phyloP scores from a whole-genome alignment of 1,140 invertebrate genomes.

The Lasaia peninsularis region DNA sequence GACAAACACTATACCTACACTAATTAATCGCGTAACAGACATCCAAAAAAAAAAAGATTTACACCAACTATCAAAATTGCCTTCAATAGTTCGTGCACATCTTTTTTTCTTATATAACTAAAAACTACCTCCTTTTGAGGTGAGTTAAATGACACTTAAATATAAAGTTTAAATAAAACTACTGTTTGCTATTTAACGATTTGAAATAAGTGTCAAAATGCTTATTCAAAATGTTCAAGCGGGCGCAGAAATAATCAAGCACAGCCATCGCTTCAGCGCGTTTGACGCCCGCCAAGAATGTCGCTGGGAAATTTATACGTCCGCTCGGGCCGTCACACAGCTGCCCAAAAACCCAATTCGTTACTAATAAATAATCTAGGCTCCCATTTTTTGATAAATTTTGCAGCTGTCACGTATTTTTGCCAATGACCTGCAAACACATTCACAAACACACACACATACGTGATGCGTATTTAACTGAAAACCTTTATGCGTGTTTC shows the following conservation, averaged over 20 bases:
- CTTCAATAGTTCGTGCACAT: too few relatives aligned
- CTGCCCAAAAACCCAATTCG: not conserved
- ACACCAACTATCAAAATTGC: too few relatives aligned
- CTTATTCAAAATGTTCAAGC: not conserved
- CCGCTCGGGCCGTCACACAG: not conserved
- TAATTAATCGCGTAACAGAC: too few relatives aligned
- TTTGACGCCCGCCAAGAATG: not conserved
- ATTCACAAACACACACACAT: too few relatives aligned
- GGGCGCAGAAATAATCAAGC: not conserved
- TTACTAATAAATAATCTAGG: not conserved
- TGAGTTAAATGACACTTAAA: too few relatives aligned
- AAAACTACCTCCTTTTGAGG: too few relatives aligned
- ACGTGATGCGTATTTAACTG: too few relatives aligned
- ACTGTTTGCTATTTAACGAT: not conserved
- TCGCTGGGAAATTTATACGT: not conserved
- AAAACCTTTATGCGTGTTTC: too few relatives aligned
- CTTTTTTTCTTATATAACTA: too few relatives aligned
- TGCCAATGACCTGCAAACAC: not conserved
- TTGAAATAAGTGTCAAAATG: not conserved
- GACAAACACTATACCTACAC: too few relatives aligned
- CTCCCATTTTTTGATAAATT: not conserved
- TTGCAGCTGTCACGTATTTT: not conserved
- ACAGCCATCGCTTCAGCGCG: not conserved
- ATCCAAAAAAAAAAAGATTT: too few relatives aligned
- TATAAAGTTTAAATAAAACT: too few relatives aligned